Conservation (phyloP, 1,140 invertebrate species). For the Zeugodacus cucurbitae region DNA sequence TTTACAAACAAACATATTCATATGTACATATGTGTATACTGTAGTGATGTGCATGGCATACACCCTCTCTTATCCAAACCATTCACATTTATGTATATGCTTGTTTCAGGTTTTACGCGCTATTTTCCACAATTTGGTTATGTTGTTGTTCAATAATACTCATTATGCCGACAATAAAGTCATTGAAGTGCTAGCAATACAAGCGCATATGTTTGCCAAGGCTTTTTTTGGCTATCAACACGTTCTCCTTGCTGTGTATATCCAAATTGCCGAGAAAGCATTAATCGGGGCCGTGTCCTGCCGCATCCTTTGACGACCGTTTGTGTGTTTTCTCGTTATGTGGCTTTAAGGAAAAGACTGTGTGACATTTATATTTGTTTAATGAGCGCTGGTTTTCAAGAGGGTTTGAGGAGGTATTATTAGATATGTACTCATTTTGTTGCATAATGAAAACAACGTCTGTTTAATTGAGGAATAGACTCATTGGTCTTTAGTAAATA, state of each 20-base stretch:
- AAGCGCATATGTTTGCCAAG: neutral
- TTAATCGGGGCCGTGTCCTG: neutral
- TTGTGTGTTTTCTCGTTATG: neutral
- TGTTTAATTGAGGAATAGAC: too few species aligned
- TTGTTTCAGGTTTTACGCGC: neutral
- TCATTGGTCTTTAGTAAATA: too few species aligned
- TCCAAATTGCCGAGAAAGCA: neutral
- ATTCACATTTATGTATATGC: neutral
- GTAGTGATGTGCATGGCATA: neutral
- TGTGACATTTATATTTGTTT: neutral
- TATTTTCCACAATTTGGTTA: neutral
- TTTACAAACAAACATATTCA: neutral
- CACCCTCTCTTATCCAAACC: neutral
- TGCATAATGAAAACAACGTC: too few species aligned
- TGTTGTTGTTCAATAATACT: neutral
- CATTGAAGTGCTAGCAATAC: neutral
- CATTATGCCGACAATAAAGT: constrained; percentile 11
- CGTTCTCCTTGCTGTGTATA: neutral
- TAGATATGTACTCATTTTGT: neutral
- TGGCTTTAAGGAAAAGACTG: neutral
- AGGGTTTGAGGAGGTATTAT: neutral
- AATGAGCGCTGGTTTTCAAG: neutral
- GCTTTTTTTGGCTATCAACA: neutral
- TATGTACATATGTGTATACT: neutral
- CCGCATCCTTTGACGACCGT: neutral